These are phyloP conservation scores for Caprella mutica DNA, from an alignment of 2,888 invertebrate species.

Conservation along the genomic window DNA sequence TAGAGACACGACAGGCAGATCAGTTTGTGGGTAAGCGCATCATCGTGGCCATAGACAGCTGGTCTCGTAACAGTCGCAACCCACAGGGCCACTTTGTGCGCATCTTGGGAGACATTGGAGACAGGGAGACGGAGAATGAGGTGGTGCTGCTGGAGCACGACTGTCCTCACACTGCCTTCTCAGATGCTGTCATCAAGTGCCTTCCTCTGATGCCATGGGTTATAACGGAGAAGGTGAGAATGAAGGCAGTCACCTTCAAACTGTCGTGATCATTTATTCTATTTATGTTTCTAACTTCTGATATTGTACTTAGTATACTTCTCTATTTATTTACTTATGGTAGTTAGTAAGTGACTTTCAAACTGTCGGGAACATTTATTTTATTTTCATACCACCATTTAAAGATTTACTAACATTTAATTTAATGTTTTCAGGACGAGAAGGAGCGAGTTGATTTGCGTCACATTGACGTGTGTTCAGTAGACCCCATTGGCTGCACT, in stretches of 20 bases:
- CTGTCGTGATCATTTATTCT: too few relatives aligned
- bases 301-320: too few relatives aligned
- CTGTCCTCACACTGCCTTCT: slow-evolving; percentile 89
- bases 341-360: too few relatives aligned
- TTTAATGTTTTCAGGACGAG: slow-evolving; percentile 58
- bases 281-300: too few relatives aligned
- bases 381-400: too few relatives aligned
- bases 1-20: slow-evolving; percentile 86
- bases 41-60: slow-evolving; percentile 89
- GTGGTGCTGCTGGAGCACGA: slow-evolving; percentile 45
- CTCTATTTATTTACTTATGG: too few relatives aligned
- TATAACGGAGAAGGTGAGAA: slow-evolving; percentile 67
- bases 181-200: slow-evolving; percentile 82
- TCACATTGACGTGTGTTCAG: slow-evolving; percentile 76
- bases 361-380: too few relatives aligned
- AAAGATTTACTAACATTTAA: too few relatives aligned
- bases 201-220: slow-evolving; percentile 80
- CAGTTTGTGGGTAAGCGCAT: slow-evolving; percentile 70
- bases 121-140: slow-evolving; percentile 92
- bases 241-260: too few relatives aligned
- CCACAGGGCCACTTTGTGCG: slow-evolving; percentile 82
- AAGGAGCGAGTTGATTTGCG: slow-evolving; percentile 71
- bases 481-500: slow-evolving; percentile 96
- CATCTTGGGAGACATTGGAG: slow-evolving; percentile 80
- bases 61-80: slow-evolving; percentile 76